Conservation (phyloP, 2,888 invertebrate species). For the Drosophila affinis region DNA sequence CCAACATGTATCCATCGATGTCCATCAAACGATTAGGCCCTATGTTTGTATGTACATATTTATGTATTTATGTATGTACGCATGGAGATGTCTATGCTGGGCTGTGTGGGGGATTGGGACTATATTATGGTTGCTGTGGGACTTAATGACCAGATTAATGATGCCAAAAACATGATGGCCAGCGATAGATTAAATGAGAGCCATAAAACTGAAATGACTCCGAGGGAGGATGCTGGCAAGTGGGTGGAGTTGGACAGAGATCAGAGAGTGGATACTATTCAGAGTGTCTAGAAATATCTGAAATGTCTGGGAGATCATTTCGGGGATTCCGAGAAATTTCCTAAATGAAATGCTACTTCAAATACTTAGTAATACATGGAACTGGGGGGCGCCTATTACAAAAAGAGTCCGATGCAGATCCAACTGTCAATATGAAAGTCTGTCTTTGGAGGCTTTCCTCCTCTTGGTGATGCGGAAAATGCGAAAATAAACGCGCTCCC, state of each 20-base stretch:
- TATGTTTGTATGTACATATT: too few relatives aligned
- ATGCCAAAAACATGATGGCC: slow-evolving; percentile 63
- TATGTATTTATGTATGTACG: background rate
- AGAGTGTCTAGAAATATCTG: slow-evolving; percentile 7
- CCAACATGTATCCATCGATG: slow-evolving; percentile 46
- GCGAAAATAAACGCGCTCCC: too few relatives aligned
- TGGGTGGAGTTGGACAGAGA: slow-evolving; percentile 13
- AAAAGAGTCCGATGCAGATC: too few relatives aligned
- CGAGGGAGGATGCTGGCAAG: slow-evolving; percentile 1
- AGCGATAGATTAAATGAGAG: slow-evolving; percentile 45
- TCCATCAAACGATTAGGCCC: slow-evolving; percentile 61
- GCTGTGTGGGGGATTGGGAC: slow-evolving; percentile 17
- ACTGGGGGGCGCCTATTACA: too few relatives aligned
- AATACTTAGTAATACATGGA: too few relatives aligned
- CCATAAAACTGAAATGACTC: slow-evolving; percentile 32
- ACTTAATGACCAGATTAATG: slow-evolving; percentile 67
- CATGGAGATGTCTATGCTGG: slow-evolving; percentile 3
- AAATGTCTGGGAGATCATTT: slow-evolving; percentile 8
- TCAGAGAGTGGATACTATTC: background rate
- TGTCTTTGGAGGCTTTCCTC: too few relatives aligned
- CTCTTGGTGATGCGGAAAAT: too few relatives aligned
- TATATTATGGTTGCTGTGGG: slow-evolving; percentile 38
- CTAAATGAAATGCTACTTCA: background rate
- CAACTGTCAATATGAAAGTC: too few relatives aligned
- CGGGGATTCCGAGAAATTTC: background rate